These are phyloP conservation scores for Nestor notabilis DNA, from an alignment of 2,113 vertebrate genomes.

Conservation along the genomic window DNA sequence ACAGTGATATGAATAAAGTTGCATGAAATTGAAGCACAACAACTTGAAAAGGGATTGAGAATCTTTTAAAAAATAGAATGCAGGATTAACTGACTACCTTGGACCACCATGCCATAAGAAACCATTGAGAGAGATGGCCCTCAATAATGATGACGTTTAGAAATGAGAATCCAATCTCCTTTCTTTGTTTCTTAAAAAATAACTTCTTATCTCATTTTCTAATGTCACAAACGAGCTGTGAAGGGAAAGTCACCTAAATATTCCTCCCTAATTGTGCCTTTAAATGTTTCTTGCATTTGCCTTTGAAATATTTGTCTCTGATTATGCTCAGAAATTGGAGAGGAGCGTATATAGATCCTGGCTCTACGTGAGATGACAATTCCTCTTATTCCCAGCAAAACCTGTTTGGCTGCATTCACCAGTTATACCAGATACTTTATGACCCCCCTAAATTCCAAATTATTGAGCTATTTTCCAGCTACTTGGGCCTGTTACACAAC, in stretches of 20 bases:
- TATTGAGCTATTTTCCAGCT: neutral
- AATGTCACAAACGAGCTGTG: neutral
- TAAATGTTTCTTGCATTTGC: neutral
- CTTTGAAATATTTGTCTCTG: neutral
- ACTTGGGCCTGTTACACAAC: neutral
- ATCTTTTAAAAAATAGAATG: neutral
- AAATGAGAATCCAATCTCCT: neutral
- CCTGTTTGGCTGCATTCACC: neutral
- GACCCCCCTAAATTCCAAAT: neutral
- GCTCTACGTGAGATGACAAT: rapidly evolving
- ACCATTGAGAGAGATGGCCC: neutral
- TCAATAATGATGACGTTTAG: neutral
- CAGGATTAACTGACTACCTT: neutral
- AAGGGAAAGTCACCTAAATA: neutral
- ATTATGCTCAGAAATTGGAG: neutral
- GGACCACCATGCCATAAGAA: neutral
- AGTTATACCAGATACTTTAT: neutral
- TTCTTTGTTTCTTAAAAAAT: neutral
- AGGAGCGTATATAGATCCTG: neutral
- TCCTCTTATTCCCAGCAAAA: neutral
- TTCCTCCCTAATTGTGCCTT: neutral
- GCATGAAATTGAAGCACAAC: neutral
- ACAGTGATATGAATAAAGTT: neutral
- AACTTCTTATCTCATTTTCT: neutral
- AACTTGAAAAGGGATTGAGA: neutral